Base-by-base conservation (phyloP, 2,888 invertebrate species). In the Choreutis nemorana region DNA sequence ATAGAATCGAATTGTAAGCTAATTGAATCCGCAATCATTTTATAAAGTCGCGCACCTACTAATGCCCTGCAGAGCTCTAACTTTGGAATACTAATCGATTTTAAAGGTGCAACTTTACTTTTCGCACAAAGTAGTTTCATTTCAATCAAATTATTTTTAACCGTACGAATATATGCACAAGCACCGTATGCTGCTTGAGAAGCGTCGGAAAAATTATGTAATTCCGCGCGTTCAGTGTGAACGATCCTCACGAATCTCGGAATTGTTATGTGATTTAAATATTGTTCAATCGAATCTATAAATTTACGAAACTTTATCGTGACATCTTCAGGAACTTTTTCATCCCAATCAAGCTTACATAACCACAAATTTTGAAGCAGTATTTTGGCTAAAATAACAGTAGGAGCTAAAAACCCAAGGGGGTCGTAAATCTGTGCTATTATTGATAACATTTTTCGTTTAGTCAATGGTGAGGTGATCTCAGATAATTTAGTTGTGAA, bases 61-160 rank as follows among this genome's bases (percentile, higher is more conserved):
- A 47, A 28, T 1, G 44, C 46, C 2, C 37, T 48, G 23, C 45
- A 48, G 1, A 51, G 30, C 23, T 53, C 52, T 2, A 49, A 24
- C 3, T 48, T 39, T 2, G 46, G 44, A n/a, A 47, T 34, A 2
- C 33, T 38, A 14, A 37, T 29, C 4, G 34, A 24, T 29, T 46
- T 45, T 2, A 39, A 4, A 2, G 45, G 42, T 4, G 45, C 41
- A 6, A 46, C 36, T 13, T 32, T 35, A 15, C 37, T 31, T 32
- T 44, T 47, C 1, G 42, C 31, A 12, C 35, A 36, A 13, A 41
- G 23, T 3, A 46, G 30, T 5, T 26, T 21, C 2, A 34, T 20
- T 2, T n/a, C 13, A 11, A 9, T 9, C 9, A 12, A n/a, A n/a
- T 30, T 16, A 7, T 27, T 23, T 10, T 14, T 21, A 9, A 24